Evolutionary conservation across 2,797 vertebrate species (phyloP).

Genomic region (Gymnocypris eckloni): DNA sequence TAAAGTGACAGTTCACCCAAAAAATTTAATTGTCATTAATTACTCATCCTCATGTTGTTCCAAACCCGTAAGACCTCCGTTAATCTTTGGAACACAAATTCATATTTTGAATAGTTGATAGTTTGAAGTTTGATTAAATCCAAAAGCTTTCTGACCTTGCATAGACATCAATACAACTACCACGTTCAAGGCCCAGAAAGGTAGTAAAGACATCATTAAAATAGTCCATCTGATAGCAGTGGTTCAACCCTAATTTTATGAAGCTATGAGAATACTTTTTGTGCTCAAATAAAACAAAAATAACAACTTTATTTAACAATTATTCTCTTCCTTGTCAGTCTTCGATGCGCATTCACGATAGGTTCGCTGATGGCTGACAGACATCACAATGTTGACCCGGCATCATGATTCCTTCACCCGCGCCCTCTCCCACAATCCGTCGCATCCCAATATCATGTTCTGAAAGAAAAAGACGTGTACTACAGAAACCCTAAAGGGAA

Average conservation of each 20-base stretch:
- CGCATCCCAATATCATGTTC: too few species aligned
- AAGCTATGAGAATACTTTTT: neutral
- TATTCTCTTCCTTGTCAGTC: neutral
- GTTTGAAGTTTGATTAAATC: too few species aligned
- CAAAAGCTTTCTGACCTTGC: neutral
- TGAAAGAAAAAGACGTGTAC: too few species aligned
- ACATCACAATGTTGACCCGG: neutral
- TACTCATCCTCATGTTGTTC: neutral
- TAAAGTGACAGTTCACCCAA: neutral
- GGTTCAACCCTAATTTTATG: neutral
- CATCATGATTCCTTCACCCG: neutral
- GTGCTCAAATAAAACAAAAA: neutral
- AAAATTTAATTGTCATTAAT: neutral
- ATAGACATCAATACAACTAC: neutral
- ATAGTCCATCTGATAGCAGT: neutral
- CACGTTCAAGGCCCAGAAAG: neutral
- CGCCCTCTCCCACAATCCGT: neutral
- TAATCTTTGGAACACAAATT: neutral
- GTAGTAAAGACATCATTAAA: neutral
- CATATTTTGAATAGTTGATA: neutral
- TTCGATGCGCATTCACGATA: neutral
- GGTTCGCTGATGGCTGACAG: neutral
- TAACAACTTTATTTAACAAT: neutral
- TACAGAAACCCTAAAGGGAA: too few species aligned
- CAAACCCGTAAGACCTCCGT: neutral